Conservation (phyloP, 2,113 vertebrate species). For the Oreochromis spilurus region DNA sequence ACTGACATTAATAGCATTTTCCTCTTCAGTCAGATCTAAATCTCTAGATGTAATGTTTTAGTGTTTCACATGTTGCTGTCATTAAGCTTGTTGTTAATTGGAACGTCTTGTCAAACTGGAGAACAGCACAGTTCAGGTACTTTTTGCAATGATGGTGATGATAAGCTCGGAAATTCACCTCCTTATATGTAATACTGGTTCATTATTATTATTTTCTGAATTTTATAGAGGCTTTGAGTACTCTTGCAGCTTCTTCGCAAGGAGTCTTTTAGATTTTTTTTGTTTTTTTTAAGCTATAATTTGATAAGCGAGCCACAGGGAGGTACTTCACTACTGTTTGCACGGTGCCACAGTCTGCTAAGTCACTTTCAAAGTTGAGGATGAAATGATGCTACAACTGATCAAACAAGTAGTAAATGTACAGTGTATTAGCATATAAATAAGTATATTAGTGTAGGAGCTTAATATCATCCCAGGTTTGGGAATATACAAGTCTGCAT, state of each 20-base stretch:
- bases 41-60: slow-evolving; percentile 13
- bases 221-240: neutral
- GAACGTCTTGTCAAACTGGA: slow-evolving; percentile 8
- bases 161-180: neutral
- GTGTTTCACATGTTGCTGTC: neutral
- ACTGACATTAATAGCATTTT: slow-evolving; percentile 46
- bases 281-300: neutral
- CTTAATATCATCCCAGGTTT: neutral
- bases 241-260: neutral
- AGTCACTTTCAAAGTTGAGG: slow-evolving; percentile 16
- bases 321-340: slow-evolving; percentile 4
- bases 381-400: slow-evolving; percentile 17
- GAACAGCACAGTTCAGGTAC: slow-evolving; percentile 19
- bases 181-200: neutral
- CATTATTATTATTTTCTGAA: neutral
- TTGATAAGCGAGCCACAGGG: neutral
- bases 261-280: neutral
- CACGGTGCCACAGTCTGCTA: neutral
- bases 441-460: neutral
- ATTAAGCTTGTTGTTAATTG: neutral
- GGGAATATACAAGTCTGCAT: neutral
- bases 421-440: neutral
- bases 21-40: neutral
- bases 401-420: slow-evolving; percentile 24
- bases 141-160: neutral